Base-by-base conservation (phyloP, 2,113 vertebrate genomes). In the Hippocampus comes region DNA sequence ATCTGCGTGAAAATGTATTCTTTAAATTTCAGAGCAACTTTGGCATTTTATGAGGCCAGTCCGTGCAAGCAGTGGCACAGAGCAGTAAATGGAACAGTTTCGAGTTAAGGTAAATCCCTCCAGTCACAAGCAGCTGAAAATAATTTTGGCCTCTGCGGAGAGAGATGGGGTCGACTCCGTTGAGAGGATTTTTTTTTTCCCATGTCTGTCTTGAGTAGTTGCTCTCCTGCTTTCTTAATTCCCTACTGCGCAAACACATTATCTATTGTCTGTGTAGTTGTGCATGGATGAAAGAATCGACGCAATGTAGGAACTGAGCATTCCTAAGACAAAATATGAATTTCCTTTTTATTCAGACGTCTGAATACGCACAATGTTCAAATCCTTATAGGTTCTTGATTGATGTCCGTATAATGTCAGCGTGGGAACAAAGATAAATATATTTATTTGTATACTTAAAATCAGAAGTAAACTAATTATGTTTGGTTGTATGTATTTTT, bases 51-150 rank as follows among this genome's bases (percentile, higher is more conserved):
- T 15, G 73, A 81, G 81, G 68, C 73, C 56, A 64, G 53, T 73
- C 25, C 5, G 43, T 8, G 7, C 30, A 74, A 55, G 75, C 60
- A 46, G 18, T 42, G 15, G 71, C 79, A 88, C 82, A 82, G 84
- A 74, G 67, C 70, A 82, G 82, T 70, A 84, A 79, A 78, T 68
- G 64, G 46, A 85, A 65, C 78, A 82, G 76, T 70, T 84, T 65
- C 81, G 86, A 77, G 79, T 87, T 88, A 71, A 86, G 68, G 73
- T 76, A 87, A 88, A 91, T 85, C 82, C 84, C 81, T 75, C 57
- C 73, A 80, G 80, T 79, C 81, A 74, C 43, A 8, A 78, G 68
- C 79, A 84, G 82, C 85, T 88, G 85, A 89, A 87, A 87, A 84
- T 87, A 84, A 91, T 89, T 81, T 88, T 82, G 79, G 76, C 77